Base-by-base conservation (phyloP, 2,113 vertebrate species). In the Bucco capensis region DNA sequence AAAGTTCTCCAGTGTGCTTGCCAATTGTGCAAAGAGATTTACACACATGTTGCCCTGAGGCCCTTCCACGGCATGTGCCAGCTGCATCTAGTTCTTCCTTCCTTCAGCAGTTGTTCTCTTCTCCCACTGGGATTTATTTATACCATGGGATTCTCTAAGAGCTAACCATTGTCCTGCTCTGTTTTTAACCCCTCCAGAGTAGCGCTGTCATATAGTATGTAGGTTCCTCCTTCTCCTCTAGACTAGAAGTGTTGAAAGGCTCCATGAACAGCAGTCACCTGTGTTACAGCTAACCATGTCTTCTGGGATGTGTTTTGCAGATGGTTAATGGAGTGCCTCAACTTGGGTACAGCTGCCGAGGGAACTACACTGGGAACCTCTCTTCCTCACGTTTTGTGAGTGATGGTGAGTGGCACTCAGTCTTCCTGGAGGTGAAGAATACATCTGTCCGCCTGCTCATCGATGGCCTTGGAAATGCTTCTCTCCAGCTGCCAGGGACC, bases 341-440 rank as follows among this genome's bases (percentile, higher is more conserved):
- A 17, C 98, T 99, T 80, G 96, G 90, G 30, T 98, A 98, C 93
- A 94, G 77, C 87, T 99, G 99, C 94, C 97, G 77, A 9, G 97
- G 93, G 12, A 60, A 33, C 40, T 86, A 96, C 33, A 86, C 94
- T 0, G 87, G 94, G 12, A 97, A 97, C 14, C 76, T 99, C 31
- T 95, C 92, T 96, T 94, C 93, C 51, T 58, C 62, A 42, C 61
- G 56, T 30, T 54, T 73, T 14, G 97, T 99, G 86, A 98, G 98
- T 0, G 97, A 99, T 1, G 97, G 97, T 0, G 93, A 70, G 33
- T 99, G 99, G 98, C 99, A 99, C 93, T 95, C 95, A 0, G 69
- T 99, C 83, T 96, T 97, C 70, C 90, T 99, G 94, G 98, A 98
- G 93, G 97, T 98, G 96, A 98, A 96, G 60, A 95, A 97, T 49